Conservation (phyloP, 2,888 invertebrate species). For the Polydrusus pterygomalis region DNA sequence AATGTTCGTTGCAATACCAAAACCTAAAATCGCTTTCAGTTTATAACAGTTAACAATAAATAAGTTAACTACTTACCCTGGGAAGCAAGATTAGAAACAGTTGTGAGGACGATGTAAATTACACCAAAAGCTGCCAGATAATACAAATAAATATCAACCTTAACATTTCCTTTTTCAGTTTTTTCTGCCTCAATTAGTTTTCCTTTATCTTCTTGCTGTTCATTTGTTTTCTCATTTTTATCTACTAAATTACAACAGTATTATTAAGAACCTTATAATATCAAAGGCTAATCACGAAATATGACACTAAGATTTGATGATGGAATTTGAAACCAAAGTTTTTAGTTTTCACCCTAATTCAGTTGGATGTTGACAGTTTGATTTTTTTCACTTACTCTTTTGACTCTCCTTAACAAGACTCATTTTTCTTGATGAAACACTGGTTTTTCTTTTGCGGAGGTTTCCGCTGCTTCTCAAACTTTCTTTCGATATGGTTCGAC, state of each 20-base stretch:
- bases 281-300: background rate
- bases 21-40: constrained; percentile 69
- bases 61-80: constrained; percentile 72
- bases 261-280: background rate
- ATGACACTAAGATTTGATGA: too few species aligned
- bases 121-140: constrained; percentile 87
- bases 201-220: constrained; percentile 47
- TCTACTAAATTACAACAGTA: constrained; percentile 19
- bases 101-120: background rate
- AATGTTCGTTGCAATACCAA: constrained; percentile 88
- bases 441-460: too few species aligned
- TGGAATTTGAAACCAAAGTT: too few species aligned
- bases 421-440: constrained; percentile 47
- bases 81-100: constrained; percentile 66
- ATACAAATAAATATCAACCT: constrained; percentile 87
- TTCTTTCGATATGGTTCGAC: too few species aligned
- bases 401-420: constrained; percentile 11
- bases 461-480: constrained; percentile 70
- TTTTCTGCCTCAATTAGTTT: constrained; percentile 73
- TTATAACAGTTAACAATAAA: too few species aligned
- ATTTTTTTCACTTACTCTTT: background rate
- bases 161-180: constrained; percentile 73
- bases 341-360: too few species aligned
- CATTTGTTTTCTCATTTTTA: background rate
- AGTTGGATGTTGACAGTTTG: too few species aligned